A percentile compares a stretch with the other conserved stretches of the same genome.
Evolutionary conservation across 1,140 invertebrate genomes (phyloP).

Genomic region (Drosophila sechellia): DNA sequence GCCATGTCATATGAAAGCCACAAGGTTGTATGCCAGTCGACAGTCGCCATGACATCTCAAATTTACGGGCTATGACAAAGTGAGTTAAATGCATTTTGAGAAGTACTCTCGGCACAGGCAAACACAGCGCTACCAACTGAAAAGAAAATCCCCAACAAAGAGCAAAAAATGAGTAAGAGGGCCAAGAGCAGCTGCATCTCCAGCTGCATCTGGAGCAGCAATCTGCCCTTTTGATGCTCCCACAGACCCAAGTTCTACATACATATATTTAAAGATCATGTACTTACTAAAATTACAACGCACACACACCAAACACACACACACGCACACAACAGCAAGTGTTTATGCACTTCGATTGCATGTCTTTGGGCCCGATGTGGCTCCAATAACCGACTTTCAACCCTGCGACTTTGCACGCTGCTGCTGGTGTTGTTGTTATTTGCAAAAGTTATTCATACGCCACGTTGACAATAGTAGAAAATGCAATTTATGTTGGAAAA

Average conservation of each 20-base stretch:
- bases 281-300: conserved; percentile 62
- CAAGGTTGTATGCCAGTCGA: conserved; percentile 73
- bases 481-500: conserved; percentile 73
- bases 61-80: conserved; percentile 80
- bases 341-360: conserved; percentile 60
- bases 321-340: conserved; percentile 23
- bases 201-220: conserved; percentile 39
- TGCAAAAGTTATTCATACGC: conserved; percentile 70
- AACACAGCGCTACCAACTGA: conserved; percentile 38
- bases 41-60: conserved; percentile 79
- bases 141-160: conserved; percentile 59
- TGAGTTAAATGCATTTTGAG: conserved; percentile 80
- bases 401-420: conserved; percentile 12
- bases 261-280: conserved; percentile 64
- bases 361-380: conserved; percentile 43
- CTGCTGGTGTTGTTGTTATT: conserved; percentile 44
- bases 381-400: conserved; percentile 54
- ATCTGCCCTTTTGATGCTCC: conserved; percentile 59
- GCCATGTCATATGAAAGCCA: conserved; percentile 68
- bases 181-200: conserved; percentile 7
- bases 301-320: conserved; percentile 11
- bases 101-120: conserved; percentile 48
- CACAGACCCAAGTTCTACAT: conserved; percentile 20
- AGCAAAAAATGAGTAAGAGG: background rate
- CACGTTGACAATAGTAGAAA: conserved; percentile 70